phyloP scores from a whole-genome alignment of 2,797 vertebrate genomes.

The Rhinatrema bivittatum region DNA sequence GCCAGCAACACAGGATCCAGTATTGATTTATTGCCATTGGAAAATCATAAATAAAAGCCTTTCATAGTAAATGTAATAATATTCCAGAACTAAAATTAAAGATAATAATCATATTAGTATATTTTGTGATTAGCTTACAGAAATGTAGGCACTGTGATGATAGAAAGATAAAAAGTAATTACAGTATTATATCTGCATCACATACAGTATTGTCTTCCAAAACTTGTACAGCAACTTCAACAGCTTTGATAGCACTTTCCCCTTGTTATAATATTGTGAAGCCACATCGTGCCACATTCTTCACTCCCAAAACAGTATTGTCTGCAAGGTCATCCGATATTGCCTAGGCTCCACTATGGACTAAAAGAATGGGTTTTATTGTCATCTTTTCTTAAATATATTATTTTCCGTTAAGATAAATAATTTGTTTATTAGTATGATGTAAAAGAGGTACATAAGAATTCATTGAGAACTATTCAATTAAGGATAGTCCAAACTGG shows the following conservation, averaged over 20 bases:
- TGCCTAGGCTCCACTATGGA: conserved; percentile 69
- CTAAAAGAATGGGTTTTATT: conserved; percentile 58
- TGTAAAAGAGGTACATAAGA: no score
- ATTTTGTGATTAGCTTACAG: neutral
- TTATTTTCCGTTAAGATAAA: no score
- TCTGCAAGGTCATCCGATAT: conserved; percentile 48
- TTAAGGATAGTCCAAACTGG: no score
- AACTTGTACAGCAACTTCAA: conserved; percentile 55
- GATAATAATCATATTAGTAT: neutral
- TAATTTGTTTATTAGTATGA: no score
- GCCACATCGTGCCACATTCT: conserved; percentile 43
- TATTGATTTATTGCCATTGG: neutral
- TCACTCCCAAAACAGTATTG: conserved; percentile 51
- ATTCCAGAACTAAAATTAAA: neutral
- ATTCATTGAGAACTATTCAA: no score
- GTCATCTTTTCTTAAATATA: neutral
- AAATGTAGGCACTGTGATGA: neutral
- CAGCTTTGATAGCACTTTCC: conserved; percentile 57
- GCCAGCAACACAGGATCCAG: neutral
- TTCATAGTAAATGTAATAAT: neutral
- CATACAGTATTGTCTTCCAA: conserved; percentile 60
- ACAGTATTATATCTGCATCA: conserved; percentile 51
- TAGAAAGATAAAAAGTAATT: neutral
- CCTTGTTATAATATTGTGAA: conserved; percentile 42
- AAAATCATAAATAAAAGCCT: neutral